Evolutionary conservation across 2,888 invertebrate species (phyloP), one percentile per base, ranked within the genome.

Genomic region (Agriopis aurantiaria): DNA sequence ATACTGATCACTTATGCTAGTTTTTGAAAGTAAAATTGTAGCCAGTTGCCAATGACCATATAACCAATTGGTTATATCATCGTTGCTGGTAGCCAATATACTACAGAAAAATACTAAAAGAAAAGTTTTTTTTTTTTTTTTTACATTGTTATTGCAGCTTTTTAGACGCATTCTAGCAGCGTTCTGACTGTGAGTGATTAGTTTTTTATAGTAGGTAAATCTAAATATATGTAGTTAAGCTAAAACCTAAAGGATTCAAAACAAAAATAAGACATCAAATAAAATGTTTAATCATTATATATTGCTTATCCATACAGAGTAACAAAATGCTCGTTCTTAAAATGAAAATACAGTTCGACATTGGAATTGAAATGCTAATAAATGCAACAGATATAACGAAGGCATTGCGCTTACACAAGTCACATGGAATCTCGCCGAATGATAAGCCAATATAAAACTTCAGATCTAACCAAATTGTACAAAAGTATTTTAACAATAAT

Each of bases 231-330:
- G 41, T 43, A 10, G 8, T 43, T 43, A 3, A 10, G 43, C 8
- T 43, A 1, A 43, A 8, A 43, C 11, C 41, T 33, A 33, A 33
- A 46, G 46, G 6, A 46, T 17, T 33, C 0, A n/a, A 45, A 17
- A 57, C 8, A 10, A 56, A 62, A 84, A 79, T 82, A 69, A 86
- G 82, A 86, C 77, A 74, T 84, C 71, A 75, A 62, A 76, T 68
- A 59, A 23, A 75, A 83, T 79, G 69, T 88, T 92, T 89, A 91
- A 91, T 92, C 85, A 88, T 89, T 89, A 92, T 93, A 94, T 94
- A 94, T 94, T 93, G 93, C 93, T 93, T 94, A 94, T 91, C 91
- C 91, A 87, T 93, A 93, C 88, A 91, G 89, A 91, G 88, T 91
- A 93, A 93, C 93, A 93, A 91, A 91, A 80, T 84, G 88, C 87